Base-by-base conservation (phyloP, 2,888 invertebrate genomes). In the Lypha dubia region DNA sequence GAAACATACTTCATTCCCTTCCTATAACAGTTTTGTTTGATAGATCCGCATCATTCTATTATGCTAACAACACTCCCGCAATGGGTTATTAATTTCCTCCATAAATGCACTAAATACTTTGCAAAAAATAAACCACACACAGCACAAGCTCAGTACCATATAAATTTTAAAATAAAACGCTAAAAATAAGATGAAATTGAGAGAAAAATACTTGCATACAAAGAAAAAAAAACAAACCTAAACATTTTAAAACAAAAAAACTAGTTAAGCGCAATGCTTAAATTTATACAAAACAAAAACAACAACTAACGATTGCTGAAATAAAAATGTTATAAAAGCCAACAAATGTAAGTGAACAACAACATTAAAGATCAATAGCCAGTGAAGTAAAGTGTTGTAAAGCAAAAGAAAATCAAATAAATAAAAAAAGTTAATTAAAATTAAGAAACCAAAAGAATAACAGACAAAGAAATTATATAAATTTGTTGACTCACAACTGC, bases 361-460 rank as follows among this genome's bases (percentile, higher is more conserved):
- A 68, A 35, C 81, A 75, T 63, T 75, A 81, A 46, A 63, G 71
- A 68, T 73, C 73, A 73, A 68, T 77, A 81, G 81, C 56, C 84
- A 73, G 77, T 53, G 77, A 58, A 77, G 62, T 53, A 24, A 77
- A 84, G 84, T 84, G 84, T 77, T 77, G 77, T 74, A 75, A 70
- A 70, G 20, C 68, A 75, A 67, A 58, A 80, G 24, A 22, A 56
- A 58, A 58, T n/a, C 13, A 22, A 79, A 32, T 8, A 20, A 22
- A 60, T 5, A 51, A 63, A 51, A 28, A 51, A 62, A 53, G 15
- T 51, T 41, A 41, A 15, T 41, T 20, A 8, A 53, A 51, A 49
- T 58, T 35, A 58, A 60, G 7, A 24, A 49, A 68, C 28, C n/a
- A 28, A 63, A 28, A 46, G 15, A 46, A 51, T 9, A 32, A 0